Evolutionary conservation across 2,888 invertebrate species (phyloP), one percentile per base, ranked within the genome.

Genomic region (Colostygia pectinataria): DNA sequence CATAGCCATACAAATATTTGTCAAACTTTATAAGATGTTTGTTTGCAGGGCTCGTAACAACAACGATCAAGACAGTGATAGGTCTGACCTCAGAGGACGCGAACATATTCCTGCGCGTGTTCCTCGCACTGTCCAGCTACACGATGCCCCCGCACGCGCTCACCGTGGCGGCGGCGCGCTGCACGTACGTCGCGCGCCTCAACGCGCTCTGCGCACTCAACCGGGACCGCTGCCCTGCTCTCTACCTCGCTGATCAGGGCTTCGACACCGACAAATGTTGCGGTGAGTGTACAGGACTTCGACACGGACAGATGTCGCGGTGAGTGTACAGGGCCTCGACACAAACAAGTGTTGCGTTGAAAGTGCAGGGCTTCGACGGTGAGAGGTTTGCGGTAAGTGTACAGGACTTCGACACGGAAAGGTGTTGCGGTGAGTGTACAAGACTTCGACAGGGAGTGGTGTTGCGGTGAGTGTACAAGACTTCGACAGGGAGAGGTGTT

Each of bases 181-280:
- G 62, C 12, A 57, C 55, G 0, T 3, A 44, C 4, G 54, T 64
- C 6, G 80, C 77, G 0, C 28, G 68, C 0, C 0, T 59, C 10
- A 83, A 86, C 66, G 75, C 77, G 0, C 39, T 51, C 47, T 83
- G 84, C 51, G 0, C 2, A 0, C 53, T 72, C 4, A 67, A 76
- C 37, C 20, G 36, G 4, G 33, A 51, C 0, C 28, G 9, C 1
- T 83, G 84, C 9, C 80, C 83, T 0, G 0, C 6, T 0, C 10
- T 76, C 0, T 0, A 3, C 0, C 24, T 59, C 0, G 7, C 10
- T 0, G 63, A 57, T 0, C 0, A 0, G 0, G 68, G 54, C 0
- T 74, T 77, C 47, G 66, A 76, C 14, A 4, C 32, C 0, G 24
- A 47, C 0, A 57, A 54, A 7, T 81, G 81, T 39, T 83, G 83